phyloP scores from a whole-genome alignment of 2,113 vertebrate genomes.

The Cariama cristata region DNA sequence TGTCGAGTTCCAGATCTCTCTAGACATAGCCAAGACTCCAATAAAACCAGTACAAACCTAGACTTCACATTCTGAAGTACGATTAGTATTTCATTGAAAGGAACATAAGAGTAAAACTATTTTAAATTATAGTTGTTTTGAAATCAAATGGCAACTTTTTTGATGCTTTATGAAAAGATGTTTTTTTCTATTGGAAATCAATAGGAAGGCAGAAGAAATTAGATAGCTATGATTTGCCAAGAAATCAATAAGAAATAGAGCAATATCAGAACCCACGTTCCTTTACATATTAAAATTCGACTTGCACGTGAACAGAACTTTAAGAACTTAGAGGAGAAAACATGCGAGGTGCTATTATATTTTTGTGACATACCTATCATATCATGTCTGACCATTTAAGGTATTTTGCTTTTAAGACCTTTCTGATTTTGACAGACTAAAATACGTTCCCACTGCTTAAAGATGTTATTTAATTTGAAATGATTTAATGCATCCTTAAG shows the following conservation, averaged over 20 bases:
- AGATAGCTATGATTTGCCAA: slow-evolving; percentile 79
- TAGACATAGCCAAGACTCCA: slow-evolving; percentile 6
- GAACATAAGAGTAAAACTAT: slow-evolving; percentile 41
- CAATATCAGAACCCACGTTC: slow-evolving; percentile 40
- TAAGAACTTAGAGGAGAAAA: not conserved
- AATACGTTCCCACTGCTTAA: not conserved
- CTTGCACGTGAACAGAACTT: not conserved
- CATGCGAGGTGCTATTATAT: not conserved
- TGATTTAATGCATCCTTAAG: not conserved
- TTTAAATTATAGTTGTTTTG: slow-evolving; percentile 60
- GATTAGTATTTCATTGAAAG: slow-evolving; percentile 66
- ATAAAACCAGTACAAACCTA: not conserved
- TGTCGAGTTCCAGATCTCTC: slow-evolving; percentile 27
- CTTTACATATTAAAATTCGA: not conserved
- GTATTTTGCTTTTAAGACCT: not conserved
- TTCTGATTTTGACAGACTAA: not conserved
- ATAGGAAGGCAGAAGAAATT: slow-evolving; percentile 79
- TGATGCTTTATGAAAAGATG: slow-evolving; percentile 64
- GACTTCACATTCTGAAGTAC: slow-evolving; percentile 38
- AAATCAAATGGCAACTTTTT: slow-evolving; percentile 61
- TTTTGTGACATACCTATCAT: not conserved
- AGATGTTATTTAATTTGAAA: not conserved
- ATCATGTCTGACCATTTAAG: not conserved
- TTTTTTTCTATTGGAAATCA: slow-evolving; percentile 76
- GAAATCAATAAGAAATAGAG: slow-evolving; percentile 76